Evolutionary conservation across 2,113 vertebrate species (phyloP).

Genomic region (Tetrax tetrax): DNA sequence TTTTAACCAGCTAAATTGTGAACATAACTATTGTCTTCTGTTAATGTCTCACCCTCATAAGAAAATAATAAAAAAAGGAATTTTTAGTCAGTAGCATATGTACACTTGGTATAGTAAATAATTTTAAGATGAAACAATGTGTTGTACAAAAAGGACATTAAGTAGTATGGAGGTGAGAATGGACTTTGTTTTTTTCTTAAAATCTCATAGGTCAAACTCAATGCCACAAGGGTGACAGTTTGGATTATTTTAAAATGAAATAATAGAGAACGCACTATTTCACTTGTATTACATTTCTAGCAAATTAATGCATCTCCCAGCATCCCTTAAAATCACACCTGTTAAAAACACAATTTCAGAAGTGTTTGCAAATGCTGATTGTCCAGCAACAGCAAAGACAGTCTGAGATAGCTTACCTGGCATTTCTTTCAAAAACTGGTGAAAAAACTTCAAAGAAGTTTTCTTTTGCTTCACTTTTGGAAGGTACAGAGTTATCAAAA

Average conservation of each 20-base stretch:
- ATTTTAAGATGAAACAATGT: not conserved
- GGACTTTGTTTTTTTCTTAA: not conserved
- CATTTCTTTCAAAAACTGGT: constrained; percentile 92
- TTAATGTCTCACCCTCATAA: not conserved
- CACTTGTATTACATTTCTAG: not conserved
- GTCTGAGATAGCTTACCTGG: constrained; percentile 77
- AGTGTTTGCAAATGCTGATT: not conserved
- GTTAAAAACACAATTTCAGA: not conserved
- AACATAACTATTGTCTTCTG: not conserved
- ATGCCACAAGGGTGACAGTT: not conserved
- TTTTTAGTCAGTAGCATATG: not conserved
- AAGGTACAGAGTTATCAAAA: constrained; percentile 93
- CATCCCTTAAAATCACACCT: not conserved
- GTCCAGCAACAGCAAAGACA: not conserved
- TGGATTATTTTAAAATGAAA: not conserved
- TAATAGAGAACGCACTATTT: not conserved
- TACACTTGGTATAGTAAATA: not conserved
- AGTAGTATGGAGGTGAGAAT: not conserved
- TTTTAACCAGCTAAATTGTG: not conserved
- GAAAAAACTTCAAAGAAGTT: constrained; percentile 92
- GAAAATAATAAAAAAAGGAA: not conserved
- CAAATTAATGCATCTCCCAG: not conserved
- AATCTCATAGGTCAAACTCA: not conserved
- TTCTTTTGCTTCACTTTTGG: constrained; percentile 94
- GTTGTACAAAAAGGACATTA: not conserved